A percentile compares a stretch with the other conserved stretches of the same genome.
phyloP scores from a whole-genome alignment of 2,113 vertebrate species.

The Aldabrachelys gigantea region DNA sequence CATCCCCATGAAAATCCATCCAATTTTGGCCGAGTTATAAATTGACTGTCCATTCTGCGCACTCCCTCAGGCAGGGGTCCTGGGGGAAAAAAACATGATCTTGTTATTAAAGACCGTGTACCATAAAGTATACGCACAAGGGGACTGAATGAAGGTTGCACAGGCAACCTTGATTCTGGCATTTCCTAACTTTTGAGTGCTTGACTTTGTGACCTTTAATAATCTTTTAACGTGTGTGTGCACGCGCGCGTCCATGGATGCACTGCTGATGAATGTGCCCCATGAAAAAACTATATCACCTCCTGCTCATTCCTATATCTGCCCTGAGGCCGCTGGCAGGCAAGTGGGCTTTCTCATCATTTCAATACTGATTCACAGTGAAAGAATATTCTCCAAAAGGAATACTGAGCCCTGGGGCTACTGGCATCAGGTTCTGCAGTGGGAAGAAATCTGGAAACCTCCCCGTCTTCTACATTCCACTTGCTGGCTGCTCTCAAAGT shows the following conservation, averaged over 20 bases:
- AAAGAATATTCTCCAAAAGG: background rate
- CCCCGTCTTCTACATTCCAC: background rate
- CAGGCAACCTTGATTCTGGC: background rate
- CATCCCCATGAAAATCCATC: background rate
- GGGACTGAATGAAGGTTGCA: background rate
- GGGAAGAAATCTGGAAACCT: background rate
- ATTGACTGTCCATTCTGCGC: background rate
- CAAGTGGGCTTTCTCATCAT: background rate
- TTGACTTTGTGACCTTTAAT: background rate
- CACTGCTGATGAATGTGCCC: background rate
- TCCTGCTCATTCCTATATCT: background rate
- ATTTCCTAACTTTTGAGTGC: background rate
- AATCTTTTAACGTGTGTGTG: background rate
- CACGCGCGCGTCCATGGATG: background rate
- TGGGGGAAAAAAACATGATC: background rate
- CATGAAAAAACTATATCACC: background rate
- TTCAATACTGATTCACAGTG: background rate
- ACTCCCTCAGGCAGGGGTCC: background rate
- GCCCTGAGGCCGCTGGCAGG: background rate
- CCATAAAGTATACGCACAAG: rapidly evolving
- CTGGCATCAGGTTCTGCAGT: too few relatives aligned
- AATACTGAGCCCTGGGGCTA: background rate
- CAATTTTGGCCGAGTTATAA: background rate
- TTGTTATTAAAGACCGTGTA: background rate
- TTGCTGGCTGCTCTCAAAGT: background rate